These are phyloP conservation scores for Callipepla californica DNA, from an alignment of 2,113 vertebrate species.

Conservation along the genomic window DNA sequence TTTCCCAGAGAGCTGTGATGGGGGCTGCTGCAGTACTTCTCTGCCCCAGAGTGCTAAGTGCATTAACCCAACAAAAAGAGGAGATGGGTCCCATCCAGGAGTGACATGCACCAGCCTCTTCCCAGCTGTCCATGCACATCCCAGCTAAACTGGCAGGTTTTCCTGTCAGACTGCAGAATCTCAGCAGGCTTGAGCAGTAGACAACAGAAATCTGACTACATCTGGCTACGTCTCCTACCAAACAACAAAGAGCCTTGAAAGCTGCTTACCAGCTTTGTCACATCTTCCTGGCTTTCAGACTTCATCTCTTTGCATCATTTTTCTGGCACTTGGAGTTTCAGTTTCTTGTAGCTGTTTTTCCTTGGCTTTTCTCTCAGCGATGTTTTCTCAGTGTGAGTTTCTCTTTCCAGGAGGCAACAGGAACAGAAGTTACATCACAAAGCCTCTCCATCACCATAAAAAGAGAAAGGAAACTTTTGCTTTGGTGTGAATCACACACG, in stretches of 20 bases:
- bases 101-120: constrained; percentile 32
- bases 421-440: not conserved
- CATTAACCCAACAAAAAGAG: constrained; percentile 56
- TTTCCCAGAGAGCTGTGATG: not conserved
- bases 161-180: constrained; percentile 7
- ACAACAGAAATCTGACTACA: not conserved
- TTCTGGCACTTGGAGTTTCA: not conserved
- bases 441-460: not conserved
- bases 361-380: not conserved
- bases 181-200: constrained; percentile 27
- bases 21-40: not conserved
- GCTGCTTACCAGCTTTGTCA: not conserved
- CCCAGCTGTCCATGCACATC: constrained; percentile 52
- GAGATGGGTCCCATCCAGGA: not conserved
- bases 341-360: not conserved
- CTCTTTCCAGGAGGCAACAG: not conserved
- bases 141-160: constrained; percentile 1
- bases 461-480: not conserved
- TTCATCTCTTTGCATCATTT: not conserved
- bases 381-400: not conserved
- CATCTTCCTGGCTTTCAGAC: not conserved
- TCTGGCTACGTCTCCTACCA: not conserved
- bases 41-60: constrained; percentile 10
- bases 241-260: not conserved
- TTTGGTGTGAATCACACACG: not conserved